Conservation (phyloP, 1,140 invertebrate species). For the Acyrthosiphon pisum region DNA sequence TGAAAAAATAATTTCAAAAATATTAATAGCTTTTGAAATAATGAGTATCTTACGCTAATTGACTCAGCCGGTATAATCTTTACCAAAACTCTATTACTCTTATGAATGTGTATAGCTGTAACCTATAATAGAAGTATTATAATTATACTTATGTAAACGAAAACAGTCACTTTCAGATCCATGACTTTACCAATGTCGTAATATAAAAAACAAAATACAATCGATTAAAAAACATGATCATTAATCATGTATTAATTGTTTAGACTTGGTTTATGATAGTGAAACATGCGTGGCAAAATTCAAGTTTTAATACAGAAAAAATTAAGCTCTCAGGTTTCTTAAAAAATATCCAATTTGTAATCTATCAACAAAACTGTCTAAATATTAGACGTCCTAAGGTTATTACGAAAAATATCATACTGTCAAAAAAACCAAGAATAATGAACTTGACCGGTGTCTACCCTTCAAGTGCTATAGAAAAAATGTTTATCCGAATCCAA, state of each 20-base stretch:
- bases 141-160: neutral
- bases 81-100: neutral
- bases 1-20: too few species aligned
- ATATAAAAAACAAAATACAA: neutral
- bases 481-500: neutral
- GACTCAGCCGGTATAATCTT: neutral
- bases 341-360: constrained; percentile 3
- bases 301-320: neutral
- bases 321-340: neutral
- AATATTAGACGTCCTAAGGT: neutral
- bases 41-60: neutral
- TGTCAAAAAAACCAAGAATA: neutral
- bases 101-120: neutral
- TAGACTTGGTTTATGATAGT: neutral
- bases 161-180: neutral
- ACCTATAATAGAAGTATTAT: neutral
- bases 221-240: neutral
- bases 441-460: constrained; percentile 22
- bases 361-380: constrained; percentile 21
- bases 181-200: neutral
- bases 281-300: neutral
- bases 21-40: neutral
- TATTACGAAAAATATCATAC: neutral
- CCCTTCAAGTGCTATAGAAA: neutral
- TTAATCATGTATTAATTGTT: neutral